Conservation (phyloP, 1,140 invertebrate species). For the Hyles vespertilio region DNA sequence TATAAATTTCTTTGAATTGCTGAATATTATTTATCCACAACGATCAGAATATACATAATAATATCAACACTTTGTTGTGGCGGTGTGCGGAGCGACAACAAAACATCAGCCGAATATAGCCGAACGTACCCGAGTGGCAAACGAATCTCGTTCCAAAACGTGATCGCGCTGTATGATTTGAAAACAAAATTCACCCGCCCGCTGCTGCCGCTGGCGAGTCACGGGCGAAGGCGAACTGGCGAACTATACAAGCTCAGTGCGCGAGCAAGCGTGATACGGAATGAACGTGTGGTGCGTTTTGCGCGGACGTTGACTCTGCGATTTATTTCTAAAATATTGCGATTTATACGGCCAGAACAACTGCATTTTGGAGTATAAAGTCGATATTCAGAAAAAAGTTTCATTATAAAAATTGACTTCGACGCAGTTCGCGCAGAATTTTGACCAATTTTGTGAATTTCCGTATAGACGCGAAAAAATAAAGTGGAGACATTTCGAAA, state of each 20-base stretch:
- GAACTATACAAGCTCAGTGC: slow-evolving; percentile 49
- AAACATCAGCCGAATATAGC: slow-evolving; percentile 47
- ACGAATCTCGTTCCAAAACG: slow-evolving; percentile 69
- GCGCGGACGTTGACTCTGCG: slow-evolving; percentile 71
- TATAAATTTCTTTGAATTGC: too few species aligned
- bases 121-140: slow-evolving; percentile 55
- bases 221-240: slow-evolving; percentile 39
- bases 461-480: slow-evolving; percentile 71
- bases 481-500: slow-evolving; percentile 66
- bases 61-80: too few species aligned
- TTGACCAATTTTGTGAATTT: slow-evolving; percentile 69
- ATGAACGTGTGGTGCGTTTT: slow-evolving; percentile 74
- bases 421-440: slow-evolving; percentile 66
- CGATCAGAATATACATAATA: too few species aligned
- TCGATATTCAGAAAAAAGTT: slow-evolving; percentile 55
- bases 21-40: too few species aligned
- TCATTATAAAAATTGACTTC: slow-evolving; percentile 53
- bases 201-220: slow-evolving; percentile 49
- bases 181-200: slow-evolving; percentile 70
- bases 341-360: slow-evolving; percentile 65
- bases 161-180: slow-evolving; percentile 72
- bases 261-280: slow-evolving; percentile 74
- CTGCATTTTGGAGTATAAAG: slow-evolving; percentile 66
- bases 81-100: slow-evolving; percentile 39
- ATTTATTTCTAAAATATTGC: slow-evolving; percentile 57